Evolutionary conservation across 2,797 vertebrate genomes (phyloP), one percentile per base, ranked within the genome.

Genomic region (Peromyscus melanophrys): DNA sequence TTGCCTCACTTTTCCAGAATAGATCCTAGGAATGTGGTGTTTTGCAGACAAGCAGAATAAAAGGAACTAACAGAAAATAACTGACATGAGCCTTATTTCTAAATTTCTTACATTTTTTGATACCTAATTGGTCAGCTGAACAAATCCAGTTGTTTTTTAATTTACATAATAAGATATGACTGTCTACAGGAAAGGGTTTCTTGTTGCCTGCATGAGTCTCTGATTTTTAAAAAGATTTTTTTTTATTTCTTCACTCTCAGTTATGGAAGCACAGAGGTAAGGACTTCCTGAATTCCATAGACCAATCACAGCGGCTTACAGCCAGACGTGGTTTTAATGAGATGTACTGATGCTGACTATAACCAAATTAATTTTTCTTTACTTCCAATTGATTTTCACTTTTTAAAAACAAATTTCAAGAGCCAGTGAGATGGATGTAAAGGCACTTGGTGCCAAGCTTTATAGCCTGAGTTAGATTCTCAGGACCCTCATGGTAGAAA

Each of bases 111-210:
- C 6, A n/a, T 63, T 90, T 65, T 96, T 86, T 37, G 52, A 67
- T 59, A 29, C 49, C 17, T 73, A 73, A 17, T 40, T n/a, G 40
- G n/a, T 90, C 76, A 94, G 55, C 27, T 37, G 27, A 89, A 71
- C 31, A 96, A 85, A 89, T 57, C 55, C 23, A 94, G 14, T 52
- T 67, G 77, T 57, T 78, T 94, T 40, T 94, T 12, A 46, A 75
- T 97, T 89, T 52, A 9, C 77, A 77, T 49, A 49, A 84, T 7
- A n/a, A 43, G 43, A 84, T 78, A 4, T 69, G 52, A 82, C 65
- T 92, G 34, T 37, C 86, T 61, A 23, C 6, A 3, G 34, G 19
- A 11, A 95, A 25, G 6, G 37, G 67, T 85, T 61, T 90, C 37
- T 65, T 81, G 89, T 84, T 75, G 43, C 59, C 82, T 71, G 7